These are phyloP conservation scores for Drosophila equinoxialis DNA, from an alignment of 1,140 invertebrate genomes.

Conservation along the genomic window DNA sequence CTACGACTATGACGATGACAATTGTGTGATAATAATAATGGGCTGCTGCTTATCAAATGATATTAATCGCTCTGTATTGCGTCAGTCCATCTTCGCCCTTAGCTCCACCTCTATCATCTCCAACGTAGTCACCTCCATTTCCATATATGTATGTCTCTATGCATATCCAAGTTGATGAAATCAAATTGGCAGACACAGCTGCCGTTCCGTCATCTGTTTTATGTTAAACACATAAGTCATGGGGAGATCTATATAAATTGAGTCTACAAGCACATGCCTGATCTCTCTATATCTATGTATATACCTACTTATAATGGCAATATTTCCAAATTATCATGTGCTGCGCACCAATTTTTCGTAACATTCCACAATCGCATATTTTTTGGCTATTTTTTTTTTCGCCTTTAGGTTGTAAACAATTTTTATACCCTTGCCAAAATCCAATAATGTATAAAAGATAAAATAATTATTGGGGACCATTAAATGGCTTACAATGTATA, in stretches of 20 bases:
- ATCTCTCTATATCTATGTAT: constrained; percentile 24
- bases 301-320: constrained; percentile 22
- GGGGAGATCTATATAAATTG: constrained; percentile 21
- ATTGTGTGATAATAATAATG: no score
- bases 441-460: neutral
- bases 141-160: neutral
- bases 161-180: constrained; percentile 2
- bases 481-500: no score
- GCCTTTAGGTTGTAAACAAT: constrained; percentile 66
- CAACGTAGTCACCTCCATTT: neutral
- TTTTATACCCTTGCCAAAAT: constrained; percentile 18
- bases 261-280: constrained; percentile 16
- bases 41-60: neutral
- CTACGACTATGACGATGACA: no score
- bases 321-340: constrained; percentile 53
- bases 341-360: constrained; percentile 54
- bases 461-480: no score
- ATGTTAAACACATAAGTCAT: constrained; percentile 70
- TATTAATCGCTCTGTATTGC: neutral
- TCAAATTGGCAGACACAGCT: constrained; percentile 66
- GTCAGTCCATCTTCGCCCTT: neutral
- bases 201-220: constrained; percentile 73
- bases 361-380: constrained; percentile 61
- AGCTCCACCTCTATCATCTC: neutral
- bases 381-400: neutral